Conservation (phyloP, 2,113 vertebrate species). For the Poecilia latipinna region DNA sequence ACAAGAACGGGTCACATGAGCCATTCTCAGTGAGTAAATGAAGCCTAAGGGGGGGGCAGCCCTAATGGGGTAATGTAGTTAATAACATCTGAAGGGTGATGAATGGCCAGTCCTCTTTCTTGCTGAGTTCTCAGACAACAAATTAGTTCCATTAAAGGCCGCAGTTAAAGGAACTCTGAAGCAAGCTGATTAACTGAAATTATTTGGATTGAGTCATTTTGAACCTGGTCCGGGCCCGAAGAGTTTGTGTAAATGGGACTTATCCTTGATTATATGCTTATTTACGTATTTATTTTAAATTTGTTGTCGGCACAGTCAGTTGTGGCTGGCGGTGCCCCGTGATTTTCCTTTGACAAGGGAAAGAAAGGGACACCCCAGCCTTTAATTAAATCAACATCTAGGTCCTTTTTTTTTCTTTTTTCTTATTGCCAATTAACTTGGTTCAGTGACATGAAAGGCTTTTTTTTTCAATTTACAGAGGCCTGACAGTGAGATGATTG, state of each 20-base stretch:
- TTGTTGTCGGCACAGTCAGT: constrained; percentile 27
- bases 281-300: constrained; percentile 44
- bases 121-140: constrained; percentile 76
- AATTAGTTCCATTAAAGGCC: constrained; percentile 78
- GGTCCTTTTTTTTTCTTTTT: constrained; percentile 54
- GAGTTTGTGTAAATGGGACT: constrained; percentile 45
- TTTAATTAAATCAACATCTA: constrained; percentile 72
- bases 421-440: constrained; percentile 66
- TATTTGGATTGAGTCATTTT: constrained; percentile 61
- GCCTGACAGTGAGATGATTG: constrained; percentile 55
- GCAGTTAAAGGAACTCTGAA: constrained; percentile 73
- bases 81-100: constrained; percentile 80
- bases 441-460: constrained; percentile 63
- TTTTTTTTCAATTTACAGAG: constrained; percentile 65
- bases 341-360: constrained; percentile 34
- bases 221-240: constrained; percentile 48
- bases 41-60: constrained; percentile 62
- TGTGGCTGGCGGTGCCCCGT: constrained; percentile 7
- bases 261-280: constrained; percentile 34
- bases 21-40: constrained; percentile 67
- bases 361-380: constrained; percentile 27
- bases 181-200: constrained; percentile 76
- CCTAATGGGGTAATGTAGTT: constrained; percentile 80
- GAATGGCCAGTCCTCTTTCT: constrained; percentile 71
- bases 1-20: constrained; percentile 65